Evolutionary conservation across 2,888 invertebrate genomes (phyloP), one percentile per base, ranked within the genome.

Genomic region (Ormyrus rosae): DNA sequence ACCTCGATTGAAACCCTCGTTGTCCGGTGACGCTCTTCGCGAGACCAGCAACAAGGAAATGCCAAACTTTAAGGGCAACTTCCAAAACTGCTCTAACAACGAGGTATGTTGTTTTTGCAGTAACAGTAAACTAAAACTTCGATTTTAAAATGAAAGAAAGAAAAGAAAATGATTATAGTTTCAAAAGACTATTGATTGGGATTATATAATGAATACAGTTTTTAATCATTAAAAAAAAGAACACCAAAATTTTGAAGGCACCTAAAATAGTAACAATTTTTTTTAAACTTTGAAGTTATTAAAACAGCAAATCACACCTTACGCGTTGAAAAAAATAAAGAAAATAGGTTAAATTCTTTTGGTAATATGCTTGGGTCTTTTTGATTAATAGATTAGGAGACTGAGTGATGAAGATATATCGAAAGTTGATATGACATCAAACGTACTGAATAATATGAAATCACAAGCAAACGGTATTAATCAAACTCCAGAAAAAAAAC

Each of bases 371-470:
- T 34, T 34, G 34, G 34, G 34, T 34, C 34, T 82, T 73, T 82
- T 58, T 70, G 11, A 73, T 19, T 83, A 84, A 80, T 90, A 94
- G 94, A 92, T 94, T 85, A 92, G 93, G 85, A 93, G 92, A 86
- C 92, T 94, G 88, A 93, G 92, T 75, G 94, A 94, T 82, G 94
- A 94, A 84, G 93, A 94, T 89, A 90, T 94, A 85, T 92, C 93
- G 80, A 94, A 94, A 81, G 88, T 93, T 83, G 92, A 91, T 60
- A 86, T 92, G 82, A 88, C 91, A 68, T 87, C 87, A 65, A 92
- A 91, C 83, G 92, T 92, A 58, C 91, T 93, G 79, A 93, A 92
- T 82, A 91, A 94, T 83, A 92, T 94, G 85, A 93, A 93, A 86
- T 90, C 92, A 86, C 90, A 90, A 84, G 87, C 85, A 70, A 90